Percentiles rank a stretch among this genome's conserved stretches.
Evolutionary conservation across 2,888 invertebrate genomes (phyloP).

Genomic region (Agonopterix heracliana): DNA sequence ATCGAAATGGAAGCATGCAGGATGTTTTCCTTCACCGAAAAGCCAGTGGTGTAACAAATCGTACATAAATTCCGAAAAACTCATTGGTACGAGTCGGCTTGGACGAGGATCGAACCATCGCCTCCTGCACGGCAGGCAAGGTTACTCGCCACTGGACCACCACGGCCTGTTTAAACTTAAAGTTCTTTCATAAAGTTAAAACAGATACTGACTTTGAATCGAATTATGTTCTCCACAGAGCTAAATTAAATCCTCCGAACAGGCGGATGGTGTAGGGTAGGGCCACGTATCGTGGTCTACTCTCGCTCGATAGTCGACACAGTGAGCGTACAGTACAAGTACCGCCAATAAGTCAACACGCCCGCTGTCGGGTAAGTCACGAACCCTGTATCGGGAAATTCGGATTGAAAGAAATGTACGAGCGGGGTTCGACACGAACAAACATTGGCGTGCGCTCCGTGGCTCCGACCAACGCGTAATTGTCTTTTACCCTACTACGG

Average conservation of each 20-base stretch:
- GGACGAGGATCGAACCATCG: no score
- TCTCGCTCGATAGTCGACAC: conserved; percentile 17
- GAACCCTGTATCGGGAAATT: conserved; percentile 48
- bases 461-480: conserved; percentile 23
- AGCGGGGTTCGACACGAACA: conserved; percentile 30
- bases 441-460: conserved; percentile 26
- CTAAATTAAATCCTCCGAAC: background rate
- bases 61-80: no score
- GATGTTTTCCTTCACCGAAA: no score
- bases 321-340: background rate
- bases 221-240: background rate
- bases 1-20: no score
- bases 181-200: background rate
- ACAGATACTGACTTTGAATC: no score
- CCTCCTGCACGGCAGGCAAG: no score
- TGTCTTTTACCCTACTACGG: conserved; percentile 22
- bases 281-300: background rate
- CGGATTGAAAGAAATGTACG: conserved; percentile 51
- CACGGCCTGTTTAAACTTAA: background rate
- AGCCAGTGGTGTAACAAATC: no score
- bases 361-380: conserved; percentile 32
- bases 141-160: no score
- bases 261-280: background rate
- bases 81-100: no score
- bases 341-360: conserved; percentile 45